Evolutionary conservation across 2,888 invertebrate species (phyloP), one percentile per base, ranked within the genome.

Genomic region (Deilephila porcellus): DNA sequence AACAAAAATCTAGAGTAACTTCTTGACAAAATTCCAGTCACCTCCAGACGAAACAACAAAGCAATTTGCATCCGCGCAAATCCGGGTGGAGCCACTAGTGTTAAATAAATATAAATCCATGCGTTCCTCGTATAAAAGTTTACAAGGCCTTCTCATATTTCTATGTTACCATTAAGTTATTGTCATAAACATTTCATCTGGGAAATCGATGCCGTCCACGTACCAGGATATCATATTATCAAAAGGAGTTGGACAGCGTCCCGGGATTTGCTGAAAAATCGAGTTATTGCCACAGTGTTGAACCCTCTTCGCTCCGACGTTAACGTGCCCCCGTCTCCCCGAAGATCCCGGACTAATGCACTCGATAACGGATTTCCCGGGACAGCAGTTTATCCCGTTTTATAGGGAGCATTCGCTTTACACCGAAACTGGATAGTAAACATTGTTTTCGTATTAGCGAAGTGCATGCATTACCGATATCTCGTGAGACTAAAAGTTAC

Each of bases 291-390:
- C 60, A 37, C 72, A 73, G 37, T 67, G 64, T 67, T 59, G 64
- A 34, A 59, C 72, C 72, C 59, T 67, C 56, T 37, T 17, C 14
- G 67, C 67, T 52, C 67, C 45, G 25, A 67, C 52, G 67, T 25
- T 67, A 67, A 67, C 67, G 67, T 52, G 67, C 25, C 67, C 67
- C 25, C 67, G 37, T 71, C 56, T 70, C 71, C 73, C 73, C 59
- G 25, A 70, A 62, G 62, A 56, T 56, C 52, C 73, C 62, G 76
- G 74, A 80, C 78, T 82, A 81, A 82, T 82, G 83, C 83, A 85
- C 82, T 85, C 82, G 77, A 81, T 81, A 81, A 81, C 82, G 83
- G 85, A 86, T 86, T 86, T 86, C 87, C 86, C 87, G 84, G 78
- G 86, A 79, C 77, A 79, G 77, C 83, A 84, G 81, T 86, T 85